Percentiles rank a stretch among this genome's conserved stretches.
phyloP scores from a whole-genome alignment of 2,113 vertebrate species.

The Talpa occidentalis region DNA sequence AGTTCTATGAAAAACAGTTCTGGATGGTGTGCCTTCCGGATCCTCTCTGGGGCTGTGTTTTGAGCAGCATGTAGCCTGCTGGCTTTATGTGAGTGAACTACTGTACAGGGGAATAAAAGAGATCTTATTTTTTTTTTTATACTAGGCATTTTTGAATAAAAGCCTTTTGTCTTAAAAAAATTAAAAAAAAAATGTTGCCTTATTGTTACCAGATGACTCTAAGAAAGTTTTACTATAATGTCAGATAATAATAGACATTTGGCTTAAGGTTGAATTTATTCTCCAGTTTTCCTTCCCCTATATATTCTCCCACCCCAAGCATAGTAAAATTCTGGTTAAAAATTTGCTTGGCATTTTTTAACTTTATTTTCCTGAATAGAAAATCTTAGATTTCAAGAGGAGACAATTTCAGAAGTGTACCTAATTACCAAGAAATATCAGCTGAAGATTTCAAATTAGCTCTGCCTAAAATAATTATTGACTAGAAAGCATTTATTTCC shows the following conservation, averaged over 20 bases:
- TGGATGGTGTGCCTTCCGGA: conserved; percentile 75
- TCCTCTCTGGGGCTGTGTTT: conserved; percentile 79
- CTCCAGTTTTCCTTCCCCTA: accelerated
- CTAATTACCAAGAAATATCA: not conserved
- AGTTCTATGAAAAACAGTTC: conserved; percentile 55
- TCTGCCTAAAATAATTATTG: not conserved
- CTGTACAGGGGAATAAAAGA: conserved; percentile 74
- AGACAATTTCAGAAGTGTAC: not conserved
- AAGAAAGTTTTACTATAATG: not conserved
- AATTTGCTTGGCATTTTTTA: not conserved
- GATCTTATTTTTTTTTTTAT: conserved; percentile 86
- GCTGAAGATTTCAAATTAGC: not conserved
- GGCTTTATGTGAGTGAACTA: conserved; percentile 86
- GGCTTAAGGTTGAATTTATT: not conserved
- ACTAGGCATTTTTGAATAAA: too few relatives aligned
- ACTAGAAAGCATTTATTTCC: not conserved
- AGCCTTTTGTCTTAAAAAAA: too few relatives aligned
- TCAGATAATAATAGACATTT: not conserved
- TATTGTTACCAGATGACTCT: not conserved
- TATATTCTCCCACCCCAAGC: not conserved
- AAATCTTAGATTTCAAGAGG: not conserved
- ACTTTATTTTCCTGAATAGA: not conserved
- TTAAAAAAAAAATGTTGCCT: not conserved
- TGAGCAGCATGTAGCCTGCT: conserved; percentile 81
- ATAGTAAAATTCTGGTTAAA: not conserved